Percentiles rank a stretch among this genome's conserved stretches.
Evolutionary conservation across 2,113 vertebrate species (phyloP).

Genomic region (Mobula hypostoma): DNA sequence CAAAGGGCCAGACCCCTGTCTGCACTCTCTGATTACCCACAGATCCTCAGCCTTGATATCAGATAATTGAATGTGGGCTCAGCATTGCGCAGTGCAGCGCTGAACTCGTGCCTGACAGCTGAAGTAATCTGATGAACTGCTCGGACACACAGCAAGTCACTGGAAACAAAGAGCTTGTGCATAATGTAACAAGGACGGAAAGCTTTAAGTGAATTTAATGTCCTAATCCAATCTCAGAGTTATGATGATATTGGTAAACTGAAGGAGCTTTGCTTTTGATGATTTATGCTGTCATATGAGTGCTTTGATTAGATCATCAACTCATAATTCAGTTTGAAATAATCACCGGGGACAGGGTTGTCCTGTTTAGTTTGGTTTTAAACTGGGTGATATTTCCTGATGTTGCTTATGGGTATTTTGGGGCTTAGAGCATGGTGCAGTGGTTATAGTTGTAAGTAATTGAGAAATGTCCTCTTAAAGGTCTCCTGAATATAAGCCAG

Average conservation of each 20-base stretch:
- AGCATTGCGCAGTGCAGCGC: neutral
- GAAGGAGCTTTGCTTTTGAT: neutral
- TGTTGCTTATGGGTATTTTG: neutral
- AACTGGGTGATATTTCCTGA: neutral
- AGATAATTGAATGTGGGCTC: neutral
- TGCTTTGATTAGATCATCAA: neutral
- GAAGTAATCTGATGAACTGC: neutral
- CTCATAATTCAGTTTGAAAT: neutral
- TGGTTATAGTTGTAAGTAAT: neutral
- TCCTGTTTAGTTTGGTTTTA: neutral
- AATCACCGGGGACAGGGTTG: neutral
- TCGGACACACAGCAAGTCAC: neutral
- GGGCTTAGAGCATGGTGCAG: neutral
- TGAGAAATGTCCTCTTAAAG: neutral
- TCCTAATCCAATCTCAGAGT: neutral
- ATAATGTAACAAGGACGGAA: neutral
- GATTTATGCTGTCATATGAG: slow-evolving; percentile 7
- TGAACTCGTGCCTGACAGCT: neutral
- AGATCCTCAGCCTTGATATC: neutral
- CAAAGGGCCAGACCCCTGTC: neutral
- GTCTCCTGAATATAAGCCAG: too few species aligned
- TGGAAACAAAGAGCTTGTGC: neutral
- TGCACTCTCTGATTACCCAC: neutral
- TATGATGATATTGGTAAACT: slow-evolving; percentile 12
- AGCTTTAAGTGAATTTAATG: neutral